phyloP scores from a whole-genome alignment of 2,113 vertebrate genomes.

The Corvus moneduloides region DNA sequence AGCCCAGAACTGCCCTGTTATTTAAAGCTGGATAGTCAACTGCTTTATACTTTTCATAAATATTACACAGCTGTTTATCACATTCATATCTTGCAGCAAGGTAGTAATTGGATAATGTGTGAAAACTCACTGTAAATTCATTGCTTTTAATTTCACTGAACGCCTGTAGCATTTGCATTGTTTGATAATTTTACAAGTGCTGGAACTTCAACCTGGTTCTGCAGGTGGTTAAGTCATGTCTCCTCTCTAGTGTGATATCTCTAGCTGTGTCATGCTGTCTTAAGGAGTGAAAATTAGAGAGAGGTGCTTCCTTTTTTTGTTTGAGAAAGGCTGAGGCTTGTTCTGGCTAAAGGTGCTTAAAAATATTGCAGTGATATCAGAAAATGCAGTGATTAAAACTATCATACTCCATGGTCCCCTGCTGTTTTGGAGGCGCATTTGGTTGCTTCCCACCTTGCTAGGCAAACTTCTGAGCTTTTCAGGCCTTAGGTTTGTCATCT shows the following conservation, averaged over 20 bases:
- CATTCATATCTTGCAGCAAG: background rate
- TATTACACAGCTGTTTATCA: background rate
- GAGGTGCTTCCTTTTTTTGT: background rate
- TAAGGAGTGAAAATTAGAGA: background rate
- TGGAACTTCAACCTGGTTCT: background rate
- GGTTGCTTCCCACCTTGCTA: background rate
- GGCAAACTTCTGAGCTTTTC: background rate
- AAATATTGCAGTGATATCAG: background rate
- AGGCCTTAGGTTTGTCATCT: background rate
- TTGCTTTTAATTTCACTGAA: background rate
- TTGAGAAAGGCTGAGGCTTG: background rate
- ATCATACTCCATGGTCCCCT: background rate
- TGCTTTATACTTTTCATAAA: background rate
- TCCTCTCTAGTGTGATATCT: background rate
- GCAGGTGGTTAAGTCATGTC: background rate
- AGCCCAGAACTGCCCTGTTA: background rate
- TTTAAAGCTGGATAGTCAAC: background rate
- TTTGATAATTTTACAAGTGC: background rate
- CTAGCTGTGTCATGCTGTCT: background rate
- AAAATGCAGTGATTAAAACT: background rate
- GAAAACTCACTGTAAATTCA: background rate
- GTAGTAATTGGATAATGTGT: background rate
- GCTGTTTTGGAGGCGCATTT: background rate
- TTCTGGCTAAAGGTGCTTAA: background rate
- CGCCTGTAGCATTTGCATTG: background rate